Evolutionary conservation across 2,113 vertebrate genomes (phyloP), one percentile per base, ranked within the genome.

Genomic region (Euleptes europaea): DNA sequence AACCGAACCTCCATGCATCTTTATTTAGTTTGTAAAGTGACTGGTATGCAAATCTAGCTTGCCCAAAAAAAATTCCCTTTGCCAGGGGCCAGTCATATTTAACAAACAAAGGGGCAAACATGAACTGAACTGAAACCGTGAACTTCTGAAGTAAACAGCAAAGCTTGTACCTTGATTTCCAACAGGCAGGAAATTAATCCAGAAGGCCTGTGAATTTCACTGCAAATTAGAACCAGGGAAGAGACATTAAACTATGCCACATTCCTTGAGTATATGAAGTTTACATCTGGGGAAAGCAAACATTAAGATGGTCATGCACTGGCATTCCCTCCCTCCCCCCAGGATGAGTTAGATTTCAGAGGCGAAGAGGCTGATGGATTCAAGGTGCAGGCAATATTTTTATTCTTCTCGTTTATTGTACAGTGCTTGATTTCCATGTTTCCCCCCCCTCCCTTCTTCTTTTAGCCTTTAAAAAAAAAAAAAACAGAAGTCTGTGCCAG

Each of bases 221-320:
- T 70, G 31, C 65, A 86, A 31, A 87, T 82, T 40, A 85, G 76
- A 84, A 85, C 63, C 84, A 88, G 51, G 72, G 49, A 73, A 35
- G 44, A 71, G 19, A 79, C 23, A 40, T 49, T 84, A 49, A 86
- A 86, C 19, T 9, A 8, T 19, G 0, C 28, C 35, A 72, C 71
- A 78, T 49, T 75, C 66, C 28, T 3, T 71, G 42, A 63, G 26
- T 78, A 63, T 51, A 84, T 23, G 31, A 15, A 70, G 40, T 28
- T 38, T 73, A 38, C 35, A 9, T 79, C n/a, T 87, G 69, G 72
- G 19, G 63, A 81, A 57, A 42, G 35, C 80, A 80, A 76, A 40
- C 1, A 0, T 42, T 67, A 31, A 75, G 15, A 79, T 78, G 28
- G 19, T 73, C n/a, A 13, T 65, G 40, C 1, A 12, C 33, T 35